Evolutionary conservation across 1,140 invertebrate species (phyloP).

Genomic region (Tetranychus cinnabarinus): DNA sequence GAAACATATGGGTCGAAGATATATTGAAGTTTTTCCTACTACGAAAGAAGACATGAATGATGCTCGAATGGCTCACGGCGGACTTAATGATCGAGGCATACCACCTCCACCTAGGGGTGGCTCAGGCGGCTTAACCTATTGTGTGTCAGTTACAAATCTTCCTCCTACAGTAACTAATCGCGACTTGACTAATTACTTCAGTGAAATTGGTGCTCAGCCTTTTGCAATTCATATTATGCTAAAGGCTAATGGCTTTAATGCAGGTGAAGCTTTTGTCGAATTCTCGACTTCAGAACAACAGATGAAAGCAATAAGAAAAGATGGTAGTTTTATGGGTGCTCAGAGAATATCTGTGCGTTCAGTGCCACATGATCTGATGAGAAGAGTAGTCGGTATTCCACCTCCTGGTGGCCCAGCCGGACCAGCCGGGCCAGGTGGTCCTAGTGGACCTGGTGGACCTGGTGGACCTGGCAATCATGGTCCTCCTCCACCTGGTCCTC

Average conservation of each 20-base stretch:
- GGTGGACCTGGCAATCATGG: not conserved
- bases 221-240: slow-evolving; percentile 49
- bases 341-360: slow-evolving; percentile 34
- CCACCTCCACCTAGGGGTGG: not conserved
- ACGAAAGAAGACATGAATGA: slow-evolving; percentile 11
- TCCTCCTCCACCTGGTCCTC: not conserved
- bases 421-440: not conserved
- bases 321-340: slow-evolving; percentile 35
- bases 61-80: not conserved
- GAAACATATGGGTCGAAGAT: slow-evolving; percentile 15
- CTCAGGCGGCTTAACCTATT: slow-evolving; percentile 20
- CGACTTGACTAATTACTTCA: slow-evolving; percentile 54
- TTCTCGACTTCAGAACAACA: slow-evolving; percentile 43
- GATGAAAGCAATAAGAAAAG: slow-evolving; percentile 37
- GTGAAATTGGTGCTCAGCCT: slow-evolving; percentile 44
- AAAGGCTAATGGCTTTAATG: slow-evolving; percentile 36
- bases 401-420: not conserved
- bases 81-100: not conserved
- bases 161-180: slow-evolving; percentile 42
- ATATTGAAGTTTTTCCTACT: slow-evolving; percentile 16
- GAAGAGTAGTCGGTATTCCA: slow-evolving; percentile 12
- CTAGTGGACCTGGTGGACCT: not conserved
- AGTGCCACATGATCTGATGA: slow-evolving; percentile 32
- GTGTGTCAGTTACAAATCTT: slow-evolving; percentile 45
- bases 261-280: slow-evolving; percentile 63